phyloP scores from a whole-genome alignment of 2,797 vertebrate genomes.

The Sebastes jordani region DNA sequence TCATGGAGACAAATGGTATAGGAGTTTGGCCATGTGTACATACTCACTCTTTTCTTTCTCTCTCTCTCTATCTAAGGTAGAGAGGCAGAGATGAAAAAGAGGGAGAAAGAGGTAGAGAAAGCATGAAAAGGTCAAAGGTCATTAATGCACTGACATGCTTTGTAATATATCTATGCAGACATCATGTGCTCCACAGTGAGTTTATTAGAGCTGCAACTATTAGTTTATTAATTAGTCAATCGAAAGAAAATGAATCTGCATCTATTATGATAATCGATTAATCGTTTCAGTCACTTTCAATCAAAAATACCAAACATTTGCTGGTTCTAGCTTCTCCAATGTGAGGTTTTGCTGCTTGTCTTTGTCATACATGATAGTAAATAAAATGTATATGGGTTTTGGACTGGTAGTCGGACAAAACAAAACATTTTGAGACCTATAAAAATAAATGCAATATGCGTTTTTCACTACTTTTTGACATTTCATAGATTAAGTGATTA shows the following conservation, averaged over 20 bases:
- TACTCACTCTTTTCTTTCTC: background rate
- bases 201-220: background rate
- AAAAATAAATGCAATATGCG: background rate
- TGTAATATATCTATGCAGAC: background rate
- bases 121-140: constrained; percentile 21
- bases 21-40: background rate
- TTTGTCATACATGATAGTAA: background rate
- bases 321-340: background rate
- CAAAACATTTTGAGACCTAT: background rate
- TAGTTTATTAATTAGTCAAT: background rate
- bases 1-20: constrained; percentile 27
- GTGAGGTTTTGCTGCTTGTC: background rate
- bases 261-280: background rate
- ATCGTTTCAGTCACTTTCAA: background rate
- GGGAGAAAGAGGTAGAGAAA: background rate
- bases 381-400: background rate
- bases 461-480: background rate
- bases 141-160: background rate
- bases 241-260: background rate
- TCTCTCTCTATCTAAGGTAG: background rate
- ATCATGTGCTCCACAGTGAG: no score
- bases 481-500: background rate
- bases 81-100: background rate
- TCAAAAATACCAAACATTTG: no score
- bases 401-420: background rate